Conservation (phyloP, 2,113 vertebrate genomes). For the Gnathonemus longibarbis region DNA sequence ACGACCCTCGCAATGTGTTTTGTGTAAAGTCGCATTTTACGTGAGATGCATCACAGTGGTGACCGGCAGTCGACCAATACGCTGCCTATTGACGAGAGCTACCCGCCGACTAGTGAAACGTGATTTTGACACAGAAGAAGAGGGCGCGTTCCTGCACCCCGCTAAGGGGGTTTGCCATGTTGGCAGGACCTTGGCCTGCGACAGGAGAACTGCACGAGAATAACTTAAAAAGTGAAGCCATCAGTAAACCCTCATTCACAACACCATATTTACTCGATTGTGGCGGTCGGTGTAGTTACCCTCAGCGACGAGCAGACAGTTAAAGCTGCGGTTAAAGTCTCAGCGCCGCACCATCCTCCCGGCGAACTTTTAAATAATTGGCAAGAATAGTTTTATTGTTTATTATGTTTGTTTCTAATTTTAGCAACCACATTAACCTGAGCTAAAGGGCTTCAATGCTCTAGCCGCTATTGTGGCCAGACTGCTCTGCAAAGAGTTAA, state of each 20-base stretch:
- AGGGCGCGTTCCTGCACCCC: constrained; percentile 12
- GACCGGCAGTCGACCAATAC: constrained; percentile 38
- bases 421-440: neutral
- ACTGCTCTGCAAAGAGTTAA: constrained; percentile 65
- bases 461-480: constrained; percentile 10
- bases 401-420: constrained; percentile 12
- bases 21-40: neutral
- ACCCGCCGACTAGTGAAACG: constrained; percentile 56
- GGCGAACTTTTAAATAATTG: neutral
- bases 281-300: constrained; percentile 20
- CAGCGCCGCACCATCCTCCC: neutral
- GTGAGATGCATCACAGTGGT: constrained; percentile 3
- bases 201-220: constrained; percentile 63
- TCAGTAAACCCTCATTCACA: constrained; percentile 57
- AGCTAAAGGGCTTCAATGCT: neutral
- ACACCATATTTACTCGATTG: constrained; percentile 39
- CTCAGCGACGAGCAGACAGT: constrained; percentile 48
- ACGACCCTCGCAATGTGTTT: constrained; percentile 4
- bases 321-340: constrained; percentile 48
- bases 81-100: constrained; percentile 38
- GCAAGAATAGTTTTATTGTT: constrained; percentile 9
- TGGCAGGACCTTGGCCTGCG: constrained; percentile 53
- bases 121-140: constrained; percentile 53
- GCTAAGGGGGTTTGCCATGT: constrained; percentile 46
- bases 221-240: constrained; percentile 53